A percentile compares a stretch with the other conserved stretches of the same genome.
Evolutionary conservation across 2,113 vertebrate genomes (phyloP).

Genomic region (Prolemur simus): DNA sequence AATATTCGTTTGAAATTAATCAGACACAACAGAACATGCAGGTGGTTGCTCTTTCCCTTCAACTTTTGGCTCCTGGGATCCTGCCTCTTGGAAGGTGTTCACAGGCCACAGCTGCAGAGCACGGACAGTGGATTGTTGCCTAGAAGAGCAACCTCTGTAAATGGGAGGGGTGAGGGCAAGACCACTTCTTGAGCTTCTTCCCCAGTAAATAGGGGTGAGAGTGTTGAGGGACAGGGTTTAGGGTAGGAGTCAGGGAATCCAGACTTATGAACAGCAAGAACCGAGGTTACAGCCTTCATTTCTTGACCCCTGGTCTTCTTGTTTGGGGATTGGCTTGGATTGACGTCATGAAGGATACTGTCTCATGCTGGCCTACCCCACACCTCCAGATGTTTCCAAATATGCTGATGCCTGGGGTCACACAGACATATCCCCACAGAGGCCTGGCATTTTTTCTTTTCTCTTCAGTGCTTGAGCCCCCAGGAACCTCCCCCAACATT

Average conservation of each 20-base stretch:
- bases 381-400: constrained; percentile 27
- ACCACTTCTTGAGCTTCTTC: constrained; percentile 62
- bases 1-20: constrained; percentile 76
- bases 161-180: constrained; percentile 50
- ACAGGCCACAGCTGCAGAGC: constrained; percentile 64
- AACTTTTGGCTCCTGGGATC: constrained; percentile 74
- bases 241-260: background rate
- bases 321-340: constrained; percentile 34
- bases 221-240: background rate
- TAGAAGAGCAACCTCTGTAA: constrained; percentile 71
- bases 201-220: constrained; percentile 48
- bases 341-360: background rate
- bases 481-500: background rate
- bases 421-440: background rate
- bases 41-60: constrained; percentile 80
- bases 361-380: background rate
- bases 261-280: background rate
- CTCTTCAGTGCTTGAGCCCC: background rate
- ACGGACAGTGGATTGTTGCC: constrained; percentile 75
- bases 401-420: background rate
- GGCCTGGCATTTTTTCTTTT: background rate
- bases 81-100: constrained; percentile 73
- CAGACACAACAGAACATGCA: constrained; percentile 81
- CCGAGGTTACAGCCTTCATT: background rate
- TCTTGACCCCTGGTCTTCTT: constrained; percentile 5